Evolutionary conservation across 92 coral and sea anemone species (phyloP).

Genomic region (Porites rus): DNA sequence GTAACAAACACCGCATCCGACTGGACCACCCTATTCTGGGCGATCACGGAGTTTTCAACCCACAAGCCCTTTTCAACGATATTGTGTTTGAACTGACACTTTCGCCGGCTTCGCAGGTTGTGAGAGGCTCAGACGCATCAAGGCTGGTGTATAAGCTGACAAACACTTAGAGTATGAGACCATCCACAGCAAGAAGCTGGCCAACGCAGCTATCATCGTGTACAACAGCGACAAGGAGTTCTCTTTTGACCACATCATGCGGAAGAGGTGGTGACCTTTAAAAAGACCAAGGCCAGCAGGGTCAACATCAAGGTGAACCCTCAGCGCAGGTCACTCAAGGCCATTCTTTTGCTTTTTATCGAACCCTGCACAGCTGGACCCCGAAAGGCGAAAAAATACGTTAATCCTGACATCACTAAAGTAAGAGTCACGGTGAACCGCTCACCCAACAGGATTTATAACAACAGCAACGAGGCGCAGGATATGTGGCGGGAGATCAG

Average conservation of each 20-base stretch:
- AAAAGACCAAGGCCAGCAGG: background rate
- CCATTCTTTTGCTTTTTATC: conserved; percentile 27
- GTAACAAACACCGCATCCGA: conserved; percentile 1
- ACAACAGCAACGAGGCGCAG: background rate
- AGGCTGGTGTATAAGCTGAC: background rate
- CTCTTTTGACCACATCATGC: conserved; percentile 18
- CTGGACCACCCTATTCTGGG: conserved; percentile 17
- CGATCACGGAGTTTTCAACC: conserved; percentile 35
- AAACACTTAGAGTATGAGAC: conserved; percentile 24
- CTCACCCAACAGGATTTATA: conserved; percentile 46
- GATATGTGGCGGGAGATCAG: conserved; percentile 28
- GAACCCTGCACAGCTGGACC: conserved; percentile 27
- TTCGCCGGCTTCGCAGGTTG: background rate
- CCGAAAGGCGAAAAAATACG: conserved; percentile 29
- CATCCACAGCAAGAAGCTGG: background rate
- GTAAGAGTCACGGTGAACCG: conserved; percentile 40
- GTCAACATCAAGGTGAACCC: background rate
- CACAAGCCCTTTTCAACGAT: background rate
- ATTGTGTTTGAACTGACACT: conserved; percentile 12
- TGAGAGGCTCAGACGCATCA: background rate
- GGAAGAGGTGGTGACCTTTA: background rate
- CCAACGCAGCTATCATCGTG: background rate
- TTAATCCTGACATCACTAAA: conserved; percentile 29
- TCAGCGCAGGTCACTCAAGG: conserved; percentile 29
- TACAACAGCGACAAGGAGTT: background rate